Conservation (phyloP, 2,888 invertebrate genomes). For the Dastarcus helophoroides region DNA sequence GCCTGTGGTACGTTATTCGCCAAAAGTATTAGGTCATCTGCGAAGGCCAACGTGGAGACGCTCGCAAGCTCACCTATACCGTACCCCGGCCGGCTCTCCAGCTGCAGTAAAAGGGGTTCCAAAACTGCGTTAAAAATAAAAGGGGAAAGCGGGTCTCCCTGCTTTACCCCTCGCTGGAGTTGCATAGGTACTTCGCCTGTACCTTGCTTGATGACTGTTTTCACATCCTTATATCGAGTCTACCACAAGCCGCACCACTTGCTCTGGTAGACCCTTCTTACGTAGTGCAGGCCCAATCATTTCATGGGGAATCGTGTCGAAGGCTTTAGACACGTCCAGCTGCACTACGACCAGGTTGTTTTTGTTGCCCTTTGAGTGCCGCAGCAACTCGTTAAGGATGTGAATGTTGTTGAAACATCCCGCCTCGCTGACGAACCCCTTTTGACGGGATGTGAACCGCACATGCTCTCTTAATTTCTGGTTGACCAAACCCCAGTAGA, state of each 20-base stretch:
- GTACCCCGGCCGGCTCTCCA: constrained; percentile 19
- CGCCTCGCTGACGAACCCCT: constrained; percentile 23
- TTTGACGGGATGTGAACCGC: constrained; percentile 20
- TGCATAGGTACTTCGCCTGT: constrained; percentile 13
- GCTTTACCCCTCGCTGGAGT: constrained; percentile 31
- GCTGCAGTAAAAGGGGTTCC: constrained; percentile 20
- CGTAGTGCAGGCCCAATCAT: constrained; percentile 23
- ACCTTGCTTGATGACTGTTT: constrained; percentile 20
- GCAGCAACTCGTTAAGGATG: constrained; percentile 20
- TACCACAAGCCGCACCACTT: constrained; percentile 19
- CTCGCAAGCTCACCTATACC: constrained; percentile 7
- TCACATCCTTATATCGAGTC: constrained; percentile 25
- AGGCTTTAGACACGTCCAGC: constrained; percentile 36
- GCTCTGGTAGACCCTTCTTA: constrained; percentile 25
- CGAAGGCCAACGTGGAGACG: constrained; percentile 28
- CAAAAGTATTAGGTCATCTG: constrained; percentile 30
- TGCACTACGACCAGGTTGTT: constrained; percentile 29
- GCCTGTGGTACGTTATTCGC: constrained; percentile 24
- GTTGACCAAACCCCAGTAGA: constrained; percentile 24
- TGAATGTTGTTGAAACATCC: constrained; percentile 26
- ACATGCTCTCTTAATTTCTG: constrained; percentile 15
- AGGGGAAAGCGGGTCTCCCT: constrained; percentile 32
- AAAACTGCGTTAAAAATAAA: constrained; percentile 29
- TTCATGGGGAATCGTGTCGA: constrained; percentile 26
- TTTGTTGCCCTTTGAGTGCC: constrained; percentile 16